These are phyloP conservation scores for Dichetophora obliterata DNA, from an alignment of 2,888 invertebrate genomes.

Conservation along the genomic window DNA sequence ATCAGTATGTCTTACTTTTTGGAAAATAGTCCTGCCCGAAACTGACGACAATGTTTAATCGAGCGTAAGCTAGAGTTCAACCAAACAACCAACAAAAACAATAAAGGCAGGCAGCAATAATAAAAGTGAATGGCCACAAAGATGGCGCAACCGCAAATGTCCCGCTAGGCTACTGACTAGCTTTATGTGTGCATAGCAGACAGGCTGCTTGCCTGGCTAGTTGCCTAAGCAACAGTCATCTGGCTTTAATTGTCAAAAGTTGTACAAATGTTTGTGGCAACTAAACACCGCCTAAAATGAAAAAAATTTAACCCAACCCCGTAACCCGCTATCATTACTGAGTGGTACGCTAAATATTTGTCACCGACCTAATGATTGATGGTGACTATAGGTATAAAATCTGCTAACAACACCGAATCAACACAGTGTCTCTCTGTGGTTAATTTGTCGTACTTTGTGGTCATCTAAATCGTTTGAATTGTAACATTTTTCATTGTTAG, in stretches of 20 bases:
- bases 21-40: not conserved
- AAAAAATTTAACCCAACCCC: not conserved
- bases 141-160: constrained; percentile 27
- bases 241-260: constrained; percentile 17
- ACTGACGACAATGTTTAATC: not conserved
- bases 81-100: not conserved
- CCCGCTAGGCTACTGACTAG: not conserved
- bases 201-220: not conserved
- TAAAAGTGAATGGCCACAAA: constrained; percentile 26
- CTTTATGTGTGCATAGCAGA: not conserved
- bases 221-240: not conserved
- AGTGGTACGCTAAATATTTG: not conserved
- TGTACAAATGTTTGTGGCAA: not conserved
- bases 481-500: not conserved
- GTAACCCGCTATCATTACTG: not conserved
- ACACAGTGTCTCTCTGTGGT: not conserved
- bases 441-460: constrained; percentile 6
- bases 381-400: not conserved
- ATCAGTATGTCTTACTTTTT: not conserved
- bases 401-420: constrained; percentile 1
- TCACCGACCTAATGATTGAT: constrained; percentile 2
- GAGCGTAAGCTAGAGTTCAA: too few species aligned
- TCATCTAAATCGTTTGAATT: not conserved
- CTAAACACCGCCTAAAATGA: not conserved
- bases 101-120: not conserved